Conservation (phyloP, 2,113 vertebrate species). For the Typhlomys cinereus region DNA sequence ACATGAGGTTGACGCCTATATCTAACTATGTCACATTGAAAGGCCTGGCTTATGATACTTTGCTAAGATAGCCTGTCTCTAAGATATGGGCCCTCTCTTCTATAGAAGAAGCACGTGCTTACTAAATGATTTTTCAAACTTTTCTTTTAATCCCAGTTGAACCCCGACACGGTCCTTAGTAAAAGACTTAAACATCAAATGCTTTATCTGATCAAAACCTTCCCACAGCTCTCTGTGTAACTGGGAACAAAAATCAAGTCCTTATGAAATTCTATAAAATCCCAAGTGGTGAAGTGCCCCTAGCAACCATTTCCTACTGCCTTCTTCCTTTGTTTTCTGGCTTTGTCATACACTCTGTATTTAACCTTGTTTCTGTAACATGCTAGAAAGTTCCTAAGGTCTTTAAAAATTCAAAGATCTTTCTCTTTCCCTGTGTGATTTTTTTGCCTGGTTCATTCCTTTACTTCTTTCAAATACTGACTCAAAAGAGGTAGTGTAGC, state of each 20-base stretch:
- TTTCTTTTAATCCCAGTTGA: not conserved
- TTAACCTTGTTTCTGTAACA: not conserved
- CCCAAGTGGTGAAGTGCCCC: not conserved
- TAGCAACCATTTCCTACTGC: not conserved
- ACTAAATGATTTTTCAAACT: not conserved
- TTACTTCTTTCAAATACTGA: not conserved
- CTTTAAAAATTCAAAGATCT: not conserved
- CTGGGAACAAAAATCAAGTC: not conserved
- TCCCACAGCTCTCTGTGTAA: not conserved
- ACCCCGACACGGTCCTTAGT: not conserved
- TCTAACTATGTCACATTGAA: not conserved
- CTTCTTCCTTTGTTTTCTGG: not conserved
- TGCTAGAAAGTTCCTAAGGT: not conserved
- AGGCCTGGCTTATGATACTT: not conserved
- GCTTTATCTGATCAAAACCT: not conserved
- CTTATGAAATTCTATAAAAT: not conserved
- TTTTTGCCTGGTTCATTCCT: not conserved
- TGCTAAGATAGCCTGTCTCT: not conserved
- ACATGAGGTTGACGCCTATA: too few species aligned
- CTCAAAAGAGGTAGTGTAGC: not conserved
- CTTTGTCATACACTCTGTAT: not conserved
- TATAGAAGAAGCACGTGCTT: not conserved
- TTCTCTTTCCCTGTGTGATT: not conserved
- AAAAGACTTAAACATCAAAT: not conserved
- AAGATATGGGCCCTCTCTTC: not conserved